Percentiles rank a stretch among this genome's conserved stretches.
These are phyloP conservation scores for Tethya wilhelma DNA, from an alignment of 37 sponge, comb jelly and placozoan genomes.

Conservation along the genomic window DNA sequence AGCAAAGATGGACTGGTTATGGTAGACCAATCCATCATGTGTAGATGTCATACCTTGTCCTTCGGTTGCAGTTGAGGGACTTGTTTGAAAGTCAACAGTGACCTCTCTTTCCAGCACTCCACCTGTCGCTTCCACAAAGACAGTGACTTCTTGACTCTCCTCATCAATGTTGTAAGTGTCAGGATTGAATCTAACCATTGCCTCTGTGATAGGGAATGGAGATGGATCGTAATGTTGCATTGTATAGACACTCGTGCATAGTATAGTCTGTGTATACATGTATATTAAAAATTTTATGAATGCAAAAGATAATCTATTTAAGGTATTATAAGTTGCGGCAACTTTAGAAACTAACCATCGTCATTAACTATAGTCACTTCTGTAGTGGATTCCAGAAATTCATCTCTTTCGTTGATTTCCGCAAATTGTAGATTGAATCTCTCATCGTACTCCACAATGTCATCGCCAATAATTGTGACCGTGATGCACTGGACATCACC, in stretches of 20 bases:
- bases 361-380: conserved; percentile 16
- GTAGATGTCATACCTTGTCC: too few relatives aligned
- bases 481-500: neutral
- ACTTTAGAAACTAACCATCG: neutral
- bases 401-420: neutral
- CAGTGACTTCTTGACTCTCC: neutral
- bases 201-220: too few relatives aligned
- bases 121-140: neutral
- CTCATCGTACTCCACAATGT: conserved; percentile 6
- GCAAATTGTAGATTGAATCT: neutral
- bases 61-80: neutral
- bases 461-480: neutral
- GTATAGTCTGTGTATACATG: neutral
- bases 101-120: conserved; percentile 3
- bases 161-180: neutral
- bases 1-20: too few relatives aligned
- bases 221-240: too few relatives aligned
- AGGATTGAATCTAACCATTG: neutral
- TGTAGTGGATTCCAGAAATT: neutral
- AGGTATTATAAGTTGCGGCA: neutral
- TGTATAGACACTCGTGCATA: too few relatives aligned
- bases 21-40: too few relatives aligned
- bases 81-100: neutral
- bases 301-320: neutral
- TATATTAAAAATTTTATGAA: neutral